Evolutionary conservation across 2,113 vertebrate genomes (phyloP).

Genomic region (Octodon degus): DNA sequence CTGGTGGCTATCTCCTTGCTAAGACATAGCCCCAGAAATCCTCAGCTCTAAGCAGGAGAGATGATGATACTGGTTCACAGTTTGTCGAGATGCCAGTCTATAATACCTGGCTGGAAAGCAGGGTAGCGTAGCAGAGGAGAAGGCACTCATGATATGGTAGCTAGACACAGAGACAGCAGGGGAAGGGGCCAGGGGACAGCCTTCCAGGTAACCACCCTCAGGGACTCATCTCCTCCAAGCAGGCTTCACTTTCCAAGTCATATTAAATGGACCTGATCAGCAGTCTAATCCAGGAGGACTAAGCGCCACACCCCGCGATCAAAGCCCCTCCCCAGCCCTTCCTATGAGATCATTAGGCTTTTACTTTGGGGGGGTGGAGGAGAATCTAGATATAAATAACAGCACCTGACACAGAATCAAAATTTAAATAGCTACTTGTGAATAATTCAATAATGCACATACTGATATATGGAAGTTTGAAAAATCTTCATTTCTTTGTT

Average conservation of each 20-base stretch:
- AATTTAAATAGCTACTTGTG: neutral
- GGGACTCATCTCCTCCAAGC: neutral
- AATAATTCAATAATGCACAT: neutral
- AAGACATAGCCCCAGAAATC: neutral
- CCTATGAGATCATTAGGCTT: neutral
- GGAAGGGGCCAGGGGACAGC: neutral
- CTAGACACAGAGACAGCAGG: neutral
- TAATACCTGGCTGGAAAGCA: neutral
- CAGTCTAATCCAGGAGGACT: neutral
- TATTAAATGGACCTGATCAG: neutral
- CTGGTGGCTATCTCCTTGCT: neutral
- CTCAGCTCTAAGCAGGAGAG: neutral
- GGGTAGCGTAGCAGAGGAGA: neutral
- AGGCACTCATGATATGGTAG: neutral
- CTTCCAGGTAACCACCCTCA: neutral
- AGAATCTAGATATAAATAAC: neutral
- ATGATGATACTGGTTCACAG: neutral
- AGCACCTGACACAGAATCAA: neutral
- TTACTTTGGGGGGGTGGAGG: neutral
- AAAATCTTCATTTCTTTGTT: neutral
- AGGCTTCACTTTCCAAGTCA: neutral
- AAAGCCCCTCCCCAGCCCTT: too few relatives aligned
- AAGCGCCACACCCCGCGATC: neutral
- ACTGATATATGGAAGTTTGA: neutral
- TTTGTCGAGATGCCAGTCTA: neutral